phyloP scores from a whole-genome alignment of 2,888 invertebrate genomes.

The Unio delphinus region DNA sequence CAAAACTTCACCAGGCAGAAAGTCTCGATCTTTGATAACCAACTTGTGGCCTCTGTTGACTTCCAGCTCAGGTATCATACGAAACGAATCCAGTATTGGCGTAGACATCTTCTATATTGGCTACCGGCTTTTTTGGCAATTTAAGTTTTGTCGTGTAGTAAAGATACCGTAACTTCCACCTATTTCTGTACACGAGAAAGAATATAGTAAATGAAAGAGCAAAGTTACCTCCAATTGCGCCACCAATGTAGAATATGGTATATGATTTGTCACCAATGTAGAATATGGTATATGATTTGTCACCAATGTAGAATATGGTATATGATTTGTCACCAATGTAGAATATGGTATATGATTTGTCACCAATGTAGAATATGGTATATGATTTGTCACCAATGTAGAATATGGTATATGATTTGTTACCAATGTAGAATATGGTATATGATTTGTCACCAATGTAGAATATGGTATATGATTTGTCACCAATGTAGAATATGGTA shows the following conservation, averaged over 20 bases:
- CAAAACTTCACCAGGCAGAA: conserved; percentile 38
- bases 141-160: conserved; percentile 33
- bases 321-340: too few relatives aligned
- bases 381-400: too few relatives aligned
- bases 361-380: too few relatives aligned
- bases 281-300: conserved; percentile 15
- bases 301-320: too few relatives aligned
- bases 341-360: conserved; percentile 15
- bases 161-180: conserved; percentile 27
- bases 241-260: conserved; percentile 7
- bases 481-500: too few relatives aligned
- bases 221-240: conserved; percentile 11
- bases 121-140: conserved; percentile 1
- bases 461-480: conserved; percentile 15
- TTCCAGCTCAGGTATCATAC: conserved; percentile 35
- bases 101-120: conserved; percentile 16
- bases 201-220: conserved; percentile 11
- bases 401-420: conserved; percentile 15
- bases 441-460: too few relatives aligned
- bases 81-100: conserved; percentile 45
- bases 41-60: conserved; percentile 12
- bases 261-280: too few relatives aligned
- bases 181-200: conserved; percentile 14
- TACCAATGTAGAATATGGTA: too few relatives aligned
- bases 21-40: conserved; percentile 38